Evolutionary conservation across 2,113 vertebrate genomes (phyloP).

Genomic region (Pomatorhinus ruficollis): DNA sequence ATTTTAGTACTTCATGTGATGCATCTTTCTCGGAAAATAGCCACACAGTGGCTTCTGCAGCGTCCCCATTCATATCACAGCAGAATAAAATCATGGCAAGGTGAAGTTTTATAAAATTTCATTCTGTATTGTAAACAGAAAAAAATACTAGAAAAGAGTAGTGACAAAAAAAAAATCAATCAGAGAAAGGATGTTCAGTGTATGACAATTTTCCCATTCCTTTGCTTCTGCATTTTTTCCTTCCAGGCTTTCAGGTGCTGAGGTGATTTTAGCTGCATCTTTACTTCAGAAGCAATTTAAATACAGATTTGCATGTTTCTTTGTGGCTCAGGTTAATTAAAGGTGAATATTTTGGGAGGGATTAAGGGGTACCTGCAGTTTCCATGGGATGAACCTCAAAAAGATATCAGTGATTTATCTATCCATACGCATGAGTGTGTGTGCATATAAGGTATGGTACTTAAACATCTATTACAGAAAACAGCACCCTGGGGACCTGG

Average conservation of each 20-base stretch:
- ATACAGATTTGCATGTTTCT: not conserved
- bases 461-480: constrained; percentile 66
- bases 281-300: not conserved
- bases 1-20: not conserved
- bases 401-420: constrained; percentile 1
- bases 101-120: not conserved
- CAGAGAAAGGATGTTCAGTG: not conserved
- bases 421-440: not conserved
- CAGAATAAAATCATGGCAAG: not conserved
- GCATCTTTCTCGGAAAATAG: not conserved
- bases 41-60: not conserved
- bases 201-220: not conserved
- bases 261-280: not conserved
- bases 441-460: constrained; percentile 1
- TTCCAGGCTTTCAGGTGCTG: not conserved
- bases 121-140: not conserved
- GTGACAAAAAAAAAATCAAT: not conserved
- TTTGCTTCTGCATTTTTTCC: not conserved
- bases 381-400: not conserved
- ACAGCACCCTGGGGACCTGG: constrained; percentile 24
- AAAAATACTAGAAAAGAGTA: not conserved
- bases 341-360: not conserved
- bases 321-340: not conserved
- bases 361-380: not conserved
- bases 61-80: not conserved